Conservation (phyloP, 2,888 invertebrate genomes). For the Theodoxus fluviatilis region DNA sequence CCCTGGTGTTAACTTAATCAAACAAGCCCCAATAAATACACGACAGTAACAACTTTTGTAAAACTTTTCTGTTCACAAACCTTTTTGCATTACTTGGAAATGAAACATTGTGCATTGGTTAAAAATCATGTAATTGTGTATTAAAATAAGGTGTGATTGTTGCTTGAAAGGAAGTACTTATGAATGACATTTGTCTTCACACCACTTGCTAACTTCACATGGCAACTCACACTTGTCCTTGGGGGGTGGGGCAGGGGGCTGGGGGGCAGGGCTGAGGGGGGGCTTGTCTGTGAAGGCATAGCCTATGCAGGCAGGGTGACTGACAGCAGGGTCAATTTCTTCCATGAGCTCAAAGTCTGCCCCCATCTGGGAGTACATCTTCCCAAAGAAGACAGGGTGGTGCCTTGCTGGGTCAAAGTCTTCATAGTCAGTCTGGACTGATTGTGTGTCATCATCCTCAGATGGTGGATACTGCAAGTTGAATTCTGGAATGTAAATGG, state of each 20-base stretch:
- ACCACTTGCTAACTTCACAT: too few relatives aligned
- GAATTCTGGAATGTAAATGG: slow-evolving; percentile 55
- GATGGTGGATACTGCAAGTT: slow-evolving; percentile 39
- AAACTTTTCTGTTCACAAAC: not conserved
- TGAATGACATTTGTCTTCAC: too few relatives aligned
- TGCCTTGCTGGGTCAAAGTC: slow-evolving; percentile 61
- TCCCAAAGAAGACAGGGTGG: slow-evolving; percentile 62
- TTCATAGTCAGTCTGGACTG: slow-evolving; percentile 51
- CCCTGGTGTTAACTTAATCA: too few relatives aligned
- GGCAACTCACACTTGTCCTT: slow-evolving; percentile 56
- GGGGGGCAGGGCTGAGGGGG: slow-evolving; percentile 45
- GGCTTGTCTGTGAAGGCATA: slow-evolving; percentile 59
- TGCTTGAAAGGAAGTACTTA: too few relatives aligned
- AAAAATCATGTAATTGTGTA: not conserved
- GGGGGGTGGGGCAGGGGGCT: slow-evolving; percentile 52
- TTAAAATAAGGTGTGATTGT: too few relatives aligned
- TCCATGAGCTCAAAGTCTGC: slow-evolving; percentile 45
- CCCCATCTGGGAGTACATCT: slow-evolving; percentile 46
- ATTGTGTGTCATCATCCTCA: slow-evolving; percentile 49
- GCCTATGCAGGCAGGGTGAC: slow-evolving; percentile 61
- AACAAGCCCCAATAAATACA: too few relatives aligned
- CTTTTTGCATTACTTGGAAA: not conserved
- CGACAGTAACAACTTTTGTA: not conserved
- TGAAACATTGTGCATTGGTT: not conserved
- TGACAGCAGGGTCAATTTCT: slow-evolving; percentile 55